Percentiles rank a stretch among this genome's conserved stretches.
These are phyloP conservation scores for Agrochola litura DNA, from an alignment of 2,888 invertebrate species.

Conservation along the genomic window DNA sequence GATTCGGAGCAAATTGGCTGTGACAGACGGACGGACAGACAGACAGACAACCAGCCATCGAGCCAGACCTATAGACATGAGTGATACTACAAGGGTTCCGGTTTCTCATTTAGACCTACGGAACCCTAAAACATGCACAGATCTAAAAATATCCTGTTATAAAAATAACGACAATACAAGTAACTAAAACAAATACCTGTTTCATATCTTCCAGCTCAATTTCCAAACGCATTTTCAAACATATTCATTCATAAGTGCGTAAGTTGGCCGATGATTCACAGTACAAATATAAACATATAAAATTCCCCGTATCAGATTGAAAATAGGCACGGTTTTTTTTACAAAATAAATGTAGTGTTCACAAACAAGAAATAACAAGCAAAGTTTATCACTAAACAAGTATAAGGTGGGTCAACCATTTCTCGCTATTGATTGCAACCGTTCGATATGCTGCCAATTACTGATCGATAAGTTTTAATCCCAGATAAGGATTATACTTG, in stretches of 20 bases:
- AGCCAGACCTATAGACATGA: too few relatives aligned
- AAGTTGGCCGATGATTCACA: neutral
- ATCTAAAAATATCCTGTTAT: neutral
- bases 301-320: neutral
- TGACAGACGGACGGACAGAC: too few relatives aligned
- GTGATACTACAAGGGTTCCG: too few relatives aligned
- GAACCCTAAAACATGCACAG: too few relatives aligned
- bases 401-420: slow-evolving; percentile 18
- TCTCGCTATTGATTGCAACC: slow-evolving; percentile 25
- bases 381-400: slow-evolving; percentile 11
- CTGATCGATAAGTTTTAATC: slow-evolving; percentile 44
- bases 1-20: too few relatives aligned
- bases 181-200: slow-evolving; percentile 27
- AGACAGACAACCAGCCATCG: too few relatives aligned
- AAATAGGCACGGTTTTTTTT: neutral
- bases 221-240: slow-evolving; percentile 24
- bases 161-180: neutral
- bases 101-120: too few relatives aligned
- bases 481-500: slow-evolving; percentile 37
- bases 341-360: neutral
- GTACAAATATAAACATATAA: neutral
- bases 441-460: slow-evolving; percentile 24
- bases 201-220: slow-evolving; percentile 5
- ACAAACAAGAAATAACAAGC: slow-evolving; percentile 12
- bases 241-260: too few relatives aligned